Evolutionary conservation across 1,140 invertebrate genomes (phyloP), one percentile per base, ranked within the genome.

Genomic region (Calosoma granatense): DNA sequence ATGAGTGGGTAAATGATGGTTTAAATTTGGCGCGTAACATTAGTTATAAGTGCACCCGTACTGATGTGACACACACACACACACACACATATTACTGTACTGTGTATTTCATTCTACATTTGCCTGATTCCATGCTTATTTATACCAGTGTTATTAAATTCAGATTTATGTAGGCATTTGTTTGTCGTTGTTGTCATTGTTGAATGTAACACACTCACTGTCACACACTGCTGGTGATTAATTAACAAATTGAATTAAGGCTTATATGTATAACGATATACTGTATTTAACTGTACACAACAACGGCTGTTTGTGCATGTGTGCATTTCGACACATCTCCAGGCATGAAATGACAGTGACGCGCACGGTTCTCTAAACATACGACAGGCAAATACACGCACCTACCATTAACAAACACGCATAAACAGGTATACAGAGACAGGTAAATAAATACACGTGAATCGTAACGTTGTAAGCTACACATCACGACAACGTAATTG

Each of bases 81-180:
- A 47, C 9, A 17, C 17, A 47, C 41, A 47, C 17, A 47, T 12
- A 9, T 12, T 47, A 36, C 41, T 12, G 17, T n/a, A n/a, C n/a
- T n/a, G n/a, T n/a, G n/a, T 47, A 47, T 47, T 47, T 47, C 41
- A 47, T 47, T 47, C 41, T 47, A n/a, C n/a, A n/a, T n/a, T n/a
- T n/a, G n/a, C n/a, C n/a, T n/a, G n/a, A n/a, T n/a, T n/a, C n/a
- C 41, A 4, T 47, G 41, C 17, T 36, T 47, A 17, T 47, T 47
- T 47, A 47, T 47, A 12, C 41, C 41, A 47, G 41, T 47, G 41
- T 47, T 47, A 47, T 47, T 47, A 47, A 47, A 47, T 47, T 47
- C 17, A 47, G 41, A 47, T 47, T 47, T 47, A 47, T 47, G 41
- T 9, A 47, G 41, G 41, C 41, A 47, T 47, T 47, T 47, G 41